These are phyloP conservation scores for Coleophora deauratella DNA, from an alignment of 2,888 invertebrate species.

Conservation along the genomic window DNA sequence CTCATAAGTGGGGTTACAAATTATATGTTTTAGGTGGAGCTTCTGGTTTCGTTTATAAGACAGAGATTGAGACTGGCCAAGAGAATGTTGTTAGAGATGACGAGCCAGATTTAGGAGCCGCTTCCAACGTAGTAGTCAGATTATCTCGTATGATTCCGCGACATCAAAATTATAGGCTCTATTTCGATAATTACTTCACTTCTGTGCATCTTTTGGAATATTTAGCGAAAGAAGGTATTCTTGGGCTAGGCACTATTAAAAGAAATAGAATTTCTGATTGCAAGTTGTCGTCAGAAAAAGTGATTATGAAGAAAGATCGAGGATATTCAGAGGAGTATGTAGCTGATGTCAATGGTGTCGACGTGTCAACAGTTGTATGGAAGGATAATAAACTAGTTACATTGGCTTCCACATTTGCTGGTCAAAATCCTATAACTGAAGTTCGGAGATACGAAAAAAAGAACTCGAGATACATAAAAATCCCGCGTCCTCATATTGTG, in stretches of 20 bases:
- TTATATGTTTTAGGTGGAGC: slow-evolving; percentile 26
- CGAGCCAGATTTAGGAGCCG: slow-evolving; percentile 25
- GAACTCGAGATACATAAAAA: slow-evolving; percentile 14
- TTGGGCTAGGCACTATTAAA: slow-evolving; percentile 15
- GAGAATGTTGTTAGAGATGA: slow-evolving; percentile 17
- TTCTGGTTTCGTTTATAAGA: slow-evolving; percentile 25
- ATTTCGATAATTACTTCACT: slow-evolving; percentile 28
- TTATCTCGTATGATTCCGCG: slow-evolving; percentile 22
- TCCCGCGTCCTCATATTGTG: slow-evolving; percentile 21
- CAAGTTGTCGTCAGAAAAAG: slow-evolving; percentile 21
- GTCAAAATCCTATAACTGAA: slow-evolving; percentile 18
- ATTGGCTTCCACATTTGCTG: slow-evolving; percentile 28
- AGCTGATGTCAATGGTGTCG: slow-evolving; percentile 17
- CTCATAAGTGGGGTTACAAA: slow-evolving; percentile 33
- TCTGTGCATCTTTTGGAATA: slow-evolving; percentile 19
- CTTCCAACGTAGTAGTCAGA: slow-evolving; percentile 23
- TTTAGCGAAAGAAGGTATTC: slow-evolving; percentile 25
- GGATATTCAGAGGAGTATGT: slow-evolving; percentile 13
- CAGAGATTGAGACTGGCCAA: slow-evolving; percentile 26
- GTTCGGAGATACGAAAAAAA: slow-evolving; percentile 18
- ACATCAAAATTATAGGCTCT: slow-evolving; percentile 22
- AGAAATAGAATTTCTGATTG: slow-evolving; percentile 28
- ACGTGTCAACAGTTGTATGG: slow-evolving; percentile 22
- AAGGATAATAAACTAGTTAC: slow-evolving; percentile 34
- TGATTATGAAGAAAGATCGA: slow-evolving; percentile 19